Evolutionary conservation across 1,140 invertebrate genomes (phyloP).

Genomic region (Luehdorfia chinensis): DNA sequence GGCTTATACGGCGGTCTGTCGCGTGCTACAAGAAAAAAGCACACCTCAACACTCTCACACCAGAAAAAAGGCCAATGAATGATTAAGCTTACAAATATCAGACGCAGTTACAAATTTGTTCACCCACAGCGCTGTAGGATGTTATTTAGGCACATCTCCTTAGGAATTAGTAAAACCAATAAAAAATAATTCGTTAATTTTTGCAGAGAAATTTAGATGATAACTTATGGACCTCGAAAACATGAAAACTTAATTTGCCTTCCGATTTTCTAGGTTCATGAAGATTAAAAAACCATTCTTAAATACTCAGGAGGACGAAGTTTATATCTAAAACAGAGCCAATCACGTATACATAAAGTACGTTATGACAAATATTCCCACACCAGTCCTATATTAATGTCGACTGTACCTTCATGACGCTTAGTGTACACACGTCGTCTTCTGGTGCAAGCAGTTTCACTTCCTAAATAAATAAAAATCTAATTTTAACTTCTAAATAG

Average conservation of each 20-base stretch:
- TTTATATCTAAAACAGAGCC: not conserved
- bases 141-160: not conserved
- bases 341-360: conserved; percentile 11
- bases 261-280: conserved; percentile 14
- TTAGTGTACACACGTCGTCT: conserved; percentile 45
- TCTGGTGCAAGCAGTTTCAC: conserved; percentile 30
- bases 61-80: conserved; percentile 25
- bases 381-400: conserved; percentile 29
- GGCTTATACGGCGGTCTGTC: conserved; percentile 58
- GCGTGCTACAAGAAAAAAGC: conserved; percentile 66
- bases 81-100: conserved; percentile 17
- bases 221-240: conserved; percentile 14
- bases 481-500: conserved; percentile 27
- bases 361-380: conserved; percentile 23
- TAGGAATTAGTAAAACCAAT: conserved; percentile 13
- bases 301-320: not conserved
- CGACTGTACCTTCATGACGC: conserved; percentile 61
- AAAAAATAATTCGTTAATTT: conserved; percentile 7
- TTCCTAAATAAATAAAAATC: conserved; percentile 49
- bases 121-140: not conserved
- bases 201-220: conserved; percentile 15
- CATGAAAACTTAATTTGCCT: conserved; percentile 5
- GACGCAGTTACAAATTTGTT: conserved; percentile 13
- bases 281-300: not conserved
- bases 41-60: conserved; percentile 65